A percentile compares a stretch with the other conserved stretches of the same genome.
phyloP scores from a whole-genome alignment of 2,797 vertebrate genomes.

The Spheniscus humboldti region DNA sequence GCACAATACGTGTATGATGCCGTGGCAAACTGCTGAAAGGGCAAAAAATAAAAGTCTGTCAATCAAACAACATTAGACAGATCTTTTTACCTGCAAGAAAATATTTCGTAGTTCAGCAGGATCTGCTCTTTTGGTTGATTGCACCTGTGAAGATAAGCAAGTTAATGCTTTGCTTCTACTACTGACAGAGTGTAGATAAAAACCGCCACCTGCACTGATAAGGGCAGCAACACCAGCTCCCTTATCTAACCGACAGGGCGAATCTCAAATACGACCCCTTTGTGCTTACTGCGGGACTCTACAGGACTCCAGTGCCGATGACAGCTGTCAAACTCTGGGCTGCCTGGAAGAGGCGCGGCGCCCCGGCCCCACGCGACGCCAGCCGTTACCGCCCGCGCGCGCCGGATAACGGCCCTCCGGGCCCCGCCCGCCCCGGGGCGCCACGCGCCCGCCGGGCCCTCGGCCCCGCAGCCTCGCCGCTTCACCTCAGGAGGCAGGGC shows the following conservation, averaged over 20 bases:
- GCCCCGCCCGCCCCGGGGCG: not conserved
- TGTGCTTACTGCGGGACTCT: not conserved
- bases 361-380: not conserved
- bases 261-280: not conserved
- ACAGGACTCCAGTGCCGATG: fast-evolving
- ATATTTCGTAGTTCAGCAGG: conserved; percentile 87
- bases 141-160: conserved; percentile 76
- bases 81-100: conserved; percentile 89
- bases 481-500: not conserved
- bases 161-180: conserved; percentile 23
- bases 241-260: not conserved
- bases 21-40: not conserved
- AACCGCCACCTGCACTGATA: not conserved
- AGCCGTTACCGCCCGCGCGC: not conserved
- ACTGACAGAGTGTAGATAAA: not conserved
- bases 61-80: not conserved
- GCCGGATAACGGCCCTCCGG: not conserved
- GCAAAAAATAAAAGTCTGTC: not conserved
- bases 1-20: fast-evolving
- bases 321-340: not conserved
- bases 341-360: not conserved
- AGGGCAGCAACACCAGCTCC: not conserved
- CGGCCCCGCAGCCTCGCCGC: not conserved
- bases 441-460: not conserved
- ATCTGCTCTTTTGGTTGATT: conserved; percentile 88